phyloP scores from a whole-genome alignment of 2,113 vertebrate species.

The Archilochus colubris region DNA sequence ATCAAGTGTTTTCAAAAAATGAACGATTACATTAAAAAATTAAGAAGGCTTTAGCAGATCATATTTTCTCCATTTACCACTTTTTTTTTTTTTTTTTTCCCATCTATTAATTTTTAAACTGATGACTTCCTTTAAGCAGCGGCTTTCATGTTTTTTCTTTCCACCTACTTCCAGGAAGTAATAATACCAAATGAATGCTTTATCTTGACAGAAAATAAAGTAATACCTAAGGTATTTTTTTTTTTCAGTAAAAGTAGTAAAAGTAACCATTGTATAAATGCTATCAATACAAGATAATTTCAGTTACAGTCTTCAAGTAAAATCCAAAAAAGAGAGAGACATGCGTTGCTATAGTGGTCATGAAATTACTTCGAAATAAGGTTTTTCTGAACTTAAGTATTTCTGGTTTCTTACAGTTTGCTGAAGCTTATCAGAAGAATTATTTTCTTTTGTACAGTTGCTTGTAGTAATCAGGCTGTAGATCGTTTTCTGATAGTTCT shows the following conservation, averaged over 20 bases:
- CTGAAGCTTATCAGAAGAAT: not conserved
- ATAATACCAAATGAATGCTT: not conserved
- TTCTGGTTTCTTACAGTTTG: not conserved
- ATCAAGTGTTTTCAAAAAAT: not conserved
- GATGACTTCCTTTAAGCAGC: not conserved
- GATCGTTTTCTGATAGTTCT: not conserved
- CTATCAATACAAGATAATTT: not conserved
- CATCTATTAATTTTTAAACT: not conserved
- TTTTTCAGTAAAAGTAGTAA: not conserved
- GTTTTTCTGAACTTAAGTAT: not conserved
- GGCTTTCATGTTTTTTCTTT: not conserved
- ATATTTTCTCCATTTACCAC: not conserved
- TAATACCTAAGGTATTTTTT: not conserved
- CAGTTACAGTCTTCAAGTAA: not conserved
- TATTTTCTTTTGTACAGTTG: not conserved
- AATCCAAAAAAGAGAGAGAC: not conserved
- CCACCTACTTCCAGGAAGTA: not conserved
- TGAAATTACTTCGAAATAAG: not conserved
- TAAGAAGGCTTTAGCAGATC: not conserved
- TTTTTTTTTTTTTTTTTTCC: not conserved
- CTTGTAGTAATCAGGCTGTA: not conserved
- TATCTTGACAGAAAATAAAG: not conserved
- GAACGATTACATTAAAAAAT: not conserved
- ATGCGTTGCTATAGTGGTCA: not conserved
- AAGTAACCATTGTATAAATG: not conserved